phyloP scores from a whole-genome alignment of 1,140 invertebrate genomes.

The Aphis craccivora region DNA sequence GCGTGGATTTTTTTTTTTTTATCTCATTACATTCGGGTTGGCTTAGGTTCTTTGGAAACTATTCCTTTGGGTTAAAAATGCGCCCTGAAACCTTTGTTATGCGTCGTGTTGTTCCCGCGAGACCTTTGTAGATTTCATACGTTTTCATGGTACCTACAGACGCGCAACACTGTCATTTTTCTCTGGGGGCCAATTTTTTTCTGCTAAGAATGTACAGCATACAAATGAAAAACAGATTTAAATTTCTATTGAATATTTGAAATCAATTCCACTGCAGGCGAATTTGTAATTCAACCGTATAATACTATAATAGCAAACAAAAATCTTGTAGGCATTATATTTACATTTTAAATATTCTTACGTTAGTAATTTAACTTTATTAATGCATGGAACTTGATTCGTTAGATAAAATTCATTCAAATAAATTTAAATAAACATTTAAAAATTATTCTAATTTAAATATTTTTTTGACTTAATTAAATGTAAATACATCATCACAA shows the following conservation, averaged over 20 bases:
- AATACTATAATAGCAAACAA: background rate
- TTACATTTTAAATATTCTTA: background rate
- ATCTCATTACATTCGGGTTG: constrained; percentile 14
- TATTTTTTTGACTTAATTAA: background rate
- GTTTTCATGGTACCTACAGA: background rate
- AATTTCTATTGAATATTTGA: background rate
- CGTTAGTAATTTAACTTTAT: background rate
- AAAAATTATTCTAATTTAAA: background rate
- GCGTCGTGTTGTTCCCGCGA: background rate
- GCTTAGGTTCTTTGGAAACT: background rate
- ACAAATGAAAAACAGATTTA: background rate
- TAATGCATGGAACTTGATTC: background rate
- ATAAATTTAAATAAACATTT: background rate
- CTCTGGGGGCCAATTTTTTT: constrained; percentile 18
- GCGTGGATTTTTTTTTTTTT: background rate
- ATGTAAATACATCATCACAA: background rate
- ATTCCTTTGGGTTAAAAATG: background rate
- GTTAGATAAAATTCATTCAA: background rate
- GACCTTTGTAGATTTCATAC: background rate
- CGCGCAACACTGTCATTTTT: background rate
- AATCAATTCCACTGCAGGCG: background rate
- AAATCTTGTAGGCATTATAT: background rate
- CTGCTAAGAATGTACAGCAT: background rate
- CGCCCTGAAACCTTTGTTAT: background rate
- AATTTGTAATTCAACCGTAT: constrained; percentile 4